phyloP scores from a whole-genome alignment of 2,888 invertebrate species.

The Lasius fuliginosus region DNA sequence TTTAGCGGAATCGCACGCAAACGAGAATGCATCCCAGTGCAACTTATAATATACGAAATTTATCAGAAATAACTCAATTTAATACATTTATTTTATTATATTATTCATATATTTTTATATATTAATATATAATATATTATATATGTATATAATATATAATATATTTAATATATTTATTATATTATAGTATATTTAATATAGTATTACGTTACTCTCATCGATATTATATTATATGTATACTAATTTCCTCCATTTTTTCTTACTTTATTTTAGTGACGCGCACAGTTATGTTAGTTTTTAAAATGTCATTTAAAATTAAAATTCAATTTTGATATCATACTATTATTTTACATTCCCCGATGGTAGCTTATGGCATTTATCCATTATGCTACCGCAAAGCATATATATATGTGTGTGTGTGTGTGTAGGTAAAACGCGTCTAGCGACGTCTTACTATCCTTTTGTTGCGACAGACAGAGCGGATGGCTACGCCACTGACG shows the following conservation, averaged over 20 bases:
- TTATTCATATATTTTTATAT: too few relatives aligned
- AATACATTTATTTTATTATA: too few relatives aligned
- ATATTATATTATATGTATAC: neutral
- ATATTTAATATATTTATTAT: neutral
- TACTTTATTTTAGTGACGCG: neutral
- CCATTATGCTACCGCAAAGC: constrained; percentile 16
- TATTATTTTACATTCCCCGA: constrained; percentile 19
- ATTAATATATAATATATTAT: too few relatives aligned
- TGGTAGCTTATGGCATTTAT: constrained; percentile 34
- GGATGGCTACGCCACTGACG: constrained; percentile 45
- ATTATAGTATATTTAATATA: neutral
- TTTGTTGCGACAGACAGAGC: constrained; percentile 40
- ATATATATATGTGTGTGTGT: too few relatives aligned
- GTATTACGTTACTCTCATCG: neutral
- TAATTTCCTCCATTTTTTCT: neutral
- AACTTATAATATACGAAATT: neutral
- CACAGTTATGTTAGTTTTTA: neutral
- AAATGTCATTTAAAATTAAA: neutral
- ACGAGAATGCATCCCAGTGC: neutral
- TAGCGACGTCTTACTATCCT: constrained; percentile 30
- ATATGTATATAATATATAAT: too few relatives aligned
- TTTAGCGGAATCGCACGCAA: neutral
- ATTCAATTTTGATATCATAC: constrained; percentile 3
- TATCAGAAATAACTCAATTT: too few relatives aligned
- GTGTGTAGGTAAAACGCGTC: constrained; percentile 3